Evolutionary conservation across 2,113 vertebrate species (phyloP).

Genomic region (Nannospalax galili): DNA sequence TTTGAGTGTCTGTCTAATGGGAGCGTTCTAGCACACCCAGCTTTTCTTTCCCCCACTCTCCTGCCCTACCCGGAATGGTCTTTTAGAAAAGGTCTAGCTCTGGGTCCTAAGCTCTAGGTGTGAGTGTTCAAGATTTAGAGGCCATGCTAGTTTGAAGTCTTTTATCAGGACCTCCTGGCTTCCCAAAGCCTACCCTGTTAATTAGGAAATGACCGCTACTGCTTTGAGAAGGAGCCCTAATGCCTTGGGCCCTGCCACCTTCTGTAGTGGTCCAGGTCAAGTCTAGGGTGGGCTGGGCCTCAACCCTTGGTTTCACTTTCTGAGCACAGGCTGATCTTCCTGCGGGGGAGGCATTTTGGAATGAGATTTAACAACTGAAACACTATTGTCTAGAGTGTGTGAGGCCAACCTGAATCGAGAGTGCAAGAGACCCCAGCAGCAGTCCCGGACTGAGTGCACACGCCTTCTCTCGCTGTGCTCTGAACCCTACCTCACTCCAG

Average conservation of each 20-base stretch:
- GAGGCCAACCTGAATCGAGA: background rate
- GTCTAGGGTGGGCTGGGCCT: background rate
- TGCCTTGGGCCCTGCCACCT: background rate
- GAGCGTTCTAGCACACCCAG: slow-evolving; percentile 58
- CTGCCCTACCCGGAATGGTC: background rate
- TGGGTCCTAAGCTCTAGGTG: background rate
- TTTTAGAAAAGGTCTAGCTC: slow-evolving; percentile 7
- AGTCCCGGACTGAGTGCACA: too few relatives aligned
- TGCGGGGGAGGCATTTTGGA: background rate
- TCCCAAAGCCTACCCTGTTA: slow-evolving; percentile 54
- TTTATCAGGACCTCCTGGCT: background rate
- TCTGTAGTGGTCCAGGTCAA: background rate
- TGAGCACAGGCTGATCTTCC: background rate
- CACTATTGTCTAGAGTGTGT: background rate
- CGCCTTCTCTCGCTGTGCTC: too few relatives aligned
- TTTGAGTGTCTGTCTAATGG: slow-evolving; percentile 72
- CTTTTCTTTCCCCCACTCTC: background rate
- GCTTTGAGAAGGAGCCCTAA: slow-evolving; percentile 60
- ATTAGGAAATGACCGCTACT: slow-evolving; percentile 72
- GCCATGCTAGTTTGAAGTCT: background rate
- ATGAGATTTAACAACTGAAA: background rate
- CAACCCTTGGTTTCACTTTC: background rate
- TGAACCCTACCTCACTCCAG: too few relatives aligned
- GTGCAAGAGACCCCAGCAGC: background rate
- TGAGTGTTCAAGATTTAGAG: background rate